Base-by-base conservation (phyloP, 2,797 vertebrate species). In the Danio kyathit region DNA sequence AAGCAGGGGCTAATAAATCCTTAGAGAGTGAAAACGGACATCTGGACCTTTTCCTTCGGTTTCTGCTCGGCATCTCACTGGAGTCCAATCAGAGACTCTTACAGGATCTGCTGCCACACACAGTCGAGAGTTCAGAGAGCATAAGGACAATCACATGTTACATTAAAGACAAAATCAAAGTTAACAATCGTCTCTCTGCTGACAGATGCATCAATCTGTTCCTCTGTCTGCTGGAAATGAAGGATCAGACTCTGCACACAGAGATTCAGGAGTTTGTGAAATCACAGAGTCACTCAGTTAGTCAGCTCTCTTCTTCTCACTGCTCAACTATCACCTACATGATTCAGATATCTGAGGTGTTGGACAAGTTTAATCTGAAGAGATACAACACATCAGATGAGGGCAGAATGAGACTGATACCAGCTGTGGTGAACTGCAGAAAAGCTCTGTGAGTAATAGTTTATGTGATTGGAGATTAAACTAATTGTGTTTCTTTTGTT, bases 361-460 rank as follows among this genome's bases (percentile, higher is more conserved):
- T 66, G 29, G 29, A 29, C 29, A 29, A 29, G 29, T 29, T 29
- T 29, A 29, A 29, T 29, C 29, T 29, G 29, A 29, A 29, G 29
- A 29, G 29, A 29, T 29, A 29, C 29, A 29, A 29, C 29, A 29
- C 29, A 29, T 29, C 29, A 29, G 29, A 29, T 29, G 29, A 29
- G 29, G 29, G 29, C 3, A 29, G 29, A 29, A 1, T 29, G 17
- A 66, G 64, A 48, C 64, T 66, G 43, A 19, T 66, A 21, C 64
- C 64, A 46, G 43, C 64, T 19, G 64, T 66, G 43, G 48, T 43
- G n/a, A 66, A 66, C 43, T 66, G 43, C 64, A 66, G 64, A 66
- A 66, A 66, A 66, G 64, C 64, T 29, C 1, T 21, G 64, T 48
- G 11, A 67, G 64, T n/a, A n/a, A n/a, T n/a, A n/a, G n/a, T n/a